Evolutionary conservation across 2,113 vertebrate species (phyloP).

Genomic region (Rhabdornis inornatus): DNA sequence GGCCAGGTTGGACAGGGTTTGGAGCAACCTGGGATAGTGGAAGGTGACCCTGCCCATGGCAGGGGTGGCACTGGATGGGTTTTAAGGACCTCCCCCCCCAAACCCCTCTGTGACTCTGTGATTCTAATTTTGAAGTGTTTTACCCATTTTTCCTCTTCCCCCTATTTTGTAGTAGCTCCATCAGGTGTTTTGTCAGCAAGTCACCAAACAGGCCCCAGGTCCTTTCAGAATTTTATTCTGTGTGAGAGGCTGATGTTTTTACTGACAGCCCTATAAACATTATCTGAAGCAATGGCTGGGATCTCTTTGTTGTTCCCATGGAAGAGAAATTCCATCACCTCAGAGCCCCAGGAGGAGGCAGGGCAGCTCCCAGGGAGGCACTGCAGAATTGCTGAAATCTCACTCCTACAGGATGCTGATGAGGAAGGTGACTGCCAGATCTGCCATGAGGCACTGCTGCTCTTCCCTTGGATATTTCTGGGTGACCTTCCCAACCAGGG

Average conservation of each 20-base stretch:
- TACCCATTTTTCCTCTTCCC: not conserved
- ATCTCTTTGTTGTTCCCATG: not conserved
- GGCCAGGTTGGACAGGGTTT: fast-evolving
- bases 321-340: not conserved
- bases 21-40: fast-evolving
- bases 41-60: not conserved
- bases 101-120: not conserved
- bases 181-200: not conserved
- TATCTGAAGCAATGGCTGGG: not conserved
- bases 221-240: not conserved
- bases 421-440: not conserved
- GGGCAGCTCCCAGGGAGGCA: not conserved
- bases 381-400: not conserved
- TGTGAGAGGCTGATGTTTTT: not conserved
- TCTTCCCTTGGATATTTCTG: not conserved
- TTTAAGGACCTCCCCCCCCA: not conserved
- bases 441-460: not conserved
- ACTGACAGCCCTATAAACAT: not conserved
- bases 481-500: not conserved
- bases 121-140: not conserved
- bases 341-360: not conserved
- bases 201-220: not conserved
- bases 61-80: not conserved
- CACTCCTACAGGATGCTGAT: not conserved
- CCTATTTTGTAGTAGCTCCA: not conserved